Evolutionary conservation across 2,797 vertebrate genomes (phyloP), one percentile per base, ranked within the genome.

Genomic region (Sebastolobus altivelis): DNA sequence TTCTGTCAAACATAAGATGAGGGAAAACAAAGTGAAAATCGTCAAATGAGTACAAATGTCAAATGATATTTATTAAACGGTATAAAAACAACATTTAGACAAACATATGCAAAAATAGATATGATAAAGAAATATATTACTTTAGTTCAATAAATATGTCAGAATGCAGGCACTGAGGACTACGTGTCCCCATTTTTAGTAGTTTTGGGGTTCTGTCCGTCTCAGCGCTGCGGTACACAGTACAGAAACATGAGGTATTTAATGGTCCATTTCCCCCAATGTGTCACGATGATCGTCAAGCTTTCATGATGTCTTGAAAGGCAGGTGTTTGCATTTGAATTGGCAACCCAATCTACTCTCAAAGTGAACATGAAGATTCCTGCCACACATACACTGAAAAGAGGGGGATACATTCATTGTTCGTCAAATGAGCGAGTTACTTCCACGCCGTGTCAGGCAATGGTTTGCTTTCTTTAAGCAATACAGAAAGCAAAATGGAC

Each of bases 121-220:
- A 89, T 79, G 56, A 89, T 89, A 92, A 93, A 91, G 85, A 96
- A 96, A 99, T 99, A 99, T 99, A 99, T 99, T 99, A 99, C 96
- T 98, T 98, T 97, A 95, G 95, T 96, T 97, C 88, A 99, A 99
- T 99, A 97, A 96, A 96, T 97, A 96, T 94, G 95, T 96, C 95
- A 93, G 95, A 96, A 95, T 88, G 93, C 95, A 95, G 94, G 92
- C 93, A 94, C 93, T 93, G 94, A 90, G 92, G 95, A 95, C 91
- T 87, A 91, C 12, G 77, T 92, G 69, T 83, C 95, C 95, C 94
- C 92, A 37, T 83, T 84, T 52, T 94, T 95, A 96, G 95, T 95
- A 95, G 94, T 95, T 94, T 33, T 82, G 81, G 95, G 96, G 95
- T 80, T 79, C 25, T 33, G 80, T 95, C 95, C 85, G 89, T 93